Evolutionary conservation across 2,888 invertebrate species (phyloP), one percentile per base, ranked within the genome.

Genomic region (Argynnis bischoffii): DNA sequence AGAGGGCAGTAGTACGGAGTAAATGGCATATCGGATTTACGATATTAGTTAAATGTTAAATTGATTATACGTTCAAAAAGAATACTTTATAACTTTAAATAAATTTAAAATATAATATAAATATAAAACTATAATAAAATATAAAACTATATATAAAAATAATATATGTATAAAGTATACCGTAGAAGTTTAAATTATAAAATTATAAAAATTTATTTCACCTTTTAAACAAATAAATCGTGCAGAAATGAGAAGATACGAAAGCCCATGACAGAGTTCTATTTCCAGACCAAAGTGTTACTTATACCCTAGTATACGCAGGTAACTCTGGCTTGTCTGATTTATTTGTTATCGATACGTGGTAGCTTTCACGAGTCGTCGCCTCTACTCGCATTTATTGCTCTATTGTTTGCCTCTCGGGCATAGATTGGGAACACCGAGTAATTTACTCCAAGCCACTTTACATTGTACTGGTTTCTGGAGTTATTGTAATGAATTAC

Each of bases 371-470:
- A 83, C 84, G 74, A 77, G 76, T 77, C 76, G 81, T 81, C 79
- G 81, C 79, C 75, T 81, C 80, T 79, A 79, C 82, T 85, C 80
- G 80, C 83, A 78, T 85, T 91, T 91, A 91, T 88, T 85, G 86
- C 90, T 89, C 89, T 88, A 91, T 92, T 92, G 91, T 91, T 88
- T 83, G 84, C 84, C 84, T 80, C 81, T 81, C 74, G 75, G 80
- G 84, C 81, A 81, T 84, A 87, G 63, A 69, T 69, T 64, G 61
- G 78, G 76, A 79, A 78, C 81, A 80, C 81, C 81, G 78, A 79
- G 84, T 86, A 86, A 89, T 88, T 89, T 86, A 85, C 81, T 85
- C 81, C 84, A 82, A 85, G 84, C 86, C 85, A 81, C 84, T 73
- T 79, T 79, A 81, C 80, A 81, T 82, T 83, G 81, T 81, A 81